phyloP scores from a whole-genome alignment of 2,113 vertebrate species.

The Salminus brasiliensis region DNA sequence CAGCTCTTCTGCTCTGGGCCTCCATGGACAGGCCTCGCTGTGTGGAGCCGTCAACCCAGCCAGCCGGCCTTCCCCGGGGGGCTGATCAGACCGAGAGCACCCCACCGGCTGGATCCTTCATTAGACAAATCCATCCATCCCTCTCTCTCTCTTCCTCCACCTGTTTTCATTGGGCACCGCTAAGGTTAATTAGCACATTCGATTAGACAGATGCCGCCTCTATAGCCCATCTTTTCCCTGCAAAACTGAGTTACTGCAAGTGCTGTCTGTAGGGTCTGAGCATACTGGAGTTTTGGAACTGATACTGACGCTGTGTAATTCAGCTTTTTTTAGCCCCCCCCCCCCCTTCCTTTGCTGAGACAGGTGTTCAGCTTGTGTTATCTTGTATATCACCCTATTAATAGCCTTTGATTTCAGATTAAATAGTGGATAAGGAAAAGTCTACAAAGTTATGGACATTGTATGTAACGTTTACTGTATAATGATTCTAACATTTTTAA shows the following conservation, averaged over 20 bases:
- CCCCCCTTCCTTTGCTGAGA: too few relatives aligned
- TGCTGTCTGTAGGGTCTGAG: too few relatives aligned
- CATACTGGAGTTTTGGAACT: not conserved
- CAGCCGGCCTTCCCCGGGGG: slow-evolving; percentile 59
- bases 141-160: slow-evolving; percentile 47
- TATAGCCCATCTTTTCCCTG: slow-evolving; percentile 15
- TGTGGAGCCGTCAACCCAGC: slow-evolving; percentile 66
- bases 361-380: too few relatives aligned
- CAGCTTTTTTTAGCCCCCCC: too few relatives aligned
- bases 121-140: slow-evolving; percentile 62
- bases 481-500: too few relatives aligned
- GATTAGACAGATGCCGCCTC: slow-evolving; percentile 58
- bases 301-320: not conserved
- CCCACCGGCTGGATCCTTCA: slow-evolving; percentile 64
- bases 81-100: slow-evolving; percentile 54
- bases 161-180: slow-evolving; percentile 58
- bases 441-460: too few relatives aligned
- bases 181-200: slow-evolving; percentile 74
- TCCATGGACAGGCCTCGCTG: slow-evolving; percentile 56
- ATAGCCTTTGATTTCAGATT: not conserved
- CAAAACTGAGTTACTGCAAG: not conserved
- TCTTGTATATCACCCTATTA: too few relatives aligned
- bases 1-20: slow-evolving; percentile 53
- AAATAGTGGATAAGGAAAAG: too few relatives aligned
- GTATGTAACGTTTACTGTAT: too few relatives aligned